These are phyloP conservation scores for Polyploca ridens DNA, from an alignment of 2,888 invertebrate genomes.

Conservation along the genomic window DNA sequence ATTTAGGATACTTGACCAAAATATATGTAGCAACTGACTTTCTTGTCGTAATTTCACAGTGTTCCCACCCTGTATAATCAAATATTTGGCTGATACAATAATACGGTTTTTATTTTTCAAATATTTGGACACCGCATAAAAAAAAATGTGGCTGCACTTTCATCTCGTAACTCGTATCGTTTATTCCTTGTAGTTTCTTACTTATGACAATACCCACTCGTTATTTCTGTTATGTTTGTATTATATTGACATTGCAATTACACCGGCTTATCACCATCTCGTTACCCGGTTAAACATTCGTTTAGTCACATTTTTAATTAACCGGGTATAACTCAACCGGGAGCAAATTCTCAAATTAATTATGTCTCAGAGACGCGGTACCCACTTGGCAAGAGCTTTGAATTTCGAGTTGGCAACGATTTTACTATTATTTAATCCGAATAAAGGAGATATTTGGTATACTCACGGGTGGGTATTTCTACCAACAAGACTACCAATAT, in stretches of 20 bases:
- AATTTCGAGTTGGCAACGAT: slow-evolving; percentile 63
- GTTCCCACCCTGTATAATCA: no score
- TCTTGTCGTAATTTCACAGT: no score
- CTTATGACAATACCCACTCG: no score
- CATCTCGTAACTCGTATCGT: no score
- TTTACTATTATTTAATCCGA: slow-evolving; percentile 65
- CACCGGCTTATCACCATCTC: neutral
- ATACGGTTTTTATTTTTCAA: no score
- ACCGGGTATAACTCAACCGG: slow-evolving; percentile 31
- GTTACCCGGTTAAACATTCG: slow-evolving; percentile 8
- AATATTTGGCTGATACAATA: no score
- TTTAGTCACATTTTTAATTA: slow-evolving; percentile 34
- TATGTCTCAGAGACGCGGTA: slow-evolving; percentile 41
- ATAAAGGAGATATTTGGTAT: slow-evolving; percentile 19
- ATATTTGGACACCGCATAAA: no score
- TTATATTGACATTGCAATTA: neutral
- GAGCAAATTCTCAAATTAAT: slow-evolving; percentile 55
- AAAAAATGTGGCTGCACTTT: no score
- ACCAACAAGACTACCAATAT: neutral
- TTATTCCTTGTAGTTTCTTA: no score
- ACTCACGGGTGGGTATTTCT: slow-evolving; percentile 2
- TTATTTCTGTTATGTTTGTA: neutral
- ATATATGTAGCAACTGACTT: no score
- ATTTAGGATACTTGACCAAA: no score
- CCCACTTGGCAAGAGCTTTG: slow-evolving; percentile 52